These are phyloP conservation scores for Carlito syrichta DNA, from an alignment of 2,113 vertebrate species.

Conservation along the genomic window DNA sequence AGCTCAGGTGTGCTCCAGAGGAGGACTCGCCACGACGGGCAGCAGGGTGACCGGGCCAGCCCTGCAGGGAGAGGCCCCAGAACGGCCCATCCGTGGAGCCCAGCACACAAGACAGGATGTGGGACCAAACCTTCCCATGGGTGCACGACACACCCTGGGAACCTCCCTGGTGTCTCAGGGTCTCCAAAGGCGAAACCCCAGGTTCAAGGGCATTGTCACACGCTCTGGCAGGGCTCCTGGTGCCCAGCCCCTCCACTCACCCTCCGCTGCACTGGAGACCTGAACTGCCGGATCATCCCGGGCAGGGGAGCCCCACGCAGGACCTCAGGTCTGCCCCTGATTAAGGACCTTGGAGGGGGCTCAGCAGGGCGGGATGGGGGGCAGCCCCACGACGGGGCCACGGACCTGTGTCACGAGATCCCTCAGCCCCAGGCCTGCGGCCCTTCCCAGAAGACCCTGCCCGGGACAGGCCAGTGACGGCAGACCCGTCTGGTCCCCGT, in stretches of 20 bases:
- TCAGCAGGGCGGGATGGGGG: not conserved
- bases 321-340: not conserved
- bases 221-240: not conserved
- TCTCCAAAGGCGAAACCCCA: not conserved
- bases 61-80: too few species aligned
- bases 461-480: too few species aligned
- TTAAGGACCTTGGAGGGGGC: not conserved
- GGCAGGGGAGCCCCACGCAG: not conserved
- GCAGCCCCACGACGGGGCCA: not conserved
- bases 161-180: not conserved
- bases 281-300: accelerated
- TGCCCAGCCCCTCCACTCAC: not conserved
- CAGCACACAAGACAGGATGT: too few species aligned
- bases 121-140: accelerated
- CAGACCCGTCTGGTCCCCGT: not conserved
- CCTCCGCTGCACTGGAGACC: too few species aligned
- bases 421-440: not conserved
- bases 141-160: not conserved
- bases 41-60: too few species aligned
- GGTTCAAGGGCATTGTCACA: not conserved
- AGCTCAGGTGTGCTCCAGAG: not conserved
- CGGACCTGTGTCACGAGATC: too few species aligned
- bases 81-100: not conserved
- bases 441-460: not conserved
- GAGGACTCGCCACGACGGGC: not conserved